Evolutionary conservation across 2,888 invertebrate species (phyloP), one percentile per base, ranked within the genome.

Genomic region (Neoaliturus tenellus): DNA sequence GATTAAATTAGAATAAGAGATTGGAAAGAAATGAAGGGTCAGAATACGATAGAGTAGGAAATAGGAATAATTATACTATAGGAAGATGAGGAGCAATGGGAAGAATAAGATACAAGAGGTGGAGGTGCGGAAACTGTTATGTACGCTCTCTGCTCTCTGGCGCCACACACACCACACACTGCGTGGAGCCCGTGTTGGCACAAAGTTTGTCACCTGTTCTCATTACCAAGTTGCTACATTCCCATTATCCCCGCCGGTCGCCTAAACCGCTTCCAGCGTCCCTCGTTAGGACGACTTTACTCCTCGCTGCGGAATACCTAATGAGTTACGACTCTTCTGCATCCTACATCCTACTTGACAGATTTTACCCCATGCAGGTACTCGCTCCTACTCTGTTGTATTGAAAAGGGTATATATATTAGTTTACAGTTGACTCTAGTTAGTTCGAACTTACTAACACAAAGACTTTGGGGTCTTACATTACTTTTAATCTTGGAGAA

Each of bases 141-240:
- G 62, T 62, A 62, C 28, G 62, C 62, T n/a, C n/a, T n/a, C n/a
- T n/a, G n/a, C n/a, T n/a, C n/a, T n/a, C n/a, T n/a, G n/a, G n/a
- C n/a, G n/a, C n/a, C n/a, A n/a, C 51, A 39, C 31, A 69, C 69
- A n/a, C 17, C 4, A 39, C 35, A 69, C 31, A 67, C 67, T 67
- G 33, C 69, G 39, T 39, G 20, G 28, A 1, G 33, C 67, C 17
- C 28, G 67, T 69, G 67, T 35, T 33, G 17, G 67, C 67, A 39
- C 73, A 75, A 75, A 75, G 48, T 75, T 75, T 75, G 41, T 28
- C 73, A 75, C 73, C 73, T 75, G 33, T 35, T 41, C 44, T 75
- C 73, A 28, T 75, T 75, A 75, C 44, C 25, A 44, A 75, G 14
- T 75, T 75, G 48, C 44, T 28, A 44, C 73, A 75, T 75, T 75